phyloP scores from a whole-genome alignment of 2,113 vertebrate species.

The Microtus ochrogaster region DNA sequence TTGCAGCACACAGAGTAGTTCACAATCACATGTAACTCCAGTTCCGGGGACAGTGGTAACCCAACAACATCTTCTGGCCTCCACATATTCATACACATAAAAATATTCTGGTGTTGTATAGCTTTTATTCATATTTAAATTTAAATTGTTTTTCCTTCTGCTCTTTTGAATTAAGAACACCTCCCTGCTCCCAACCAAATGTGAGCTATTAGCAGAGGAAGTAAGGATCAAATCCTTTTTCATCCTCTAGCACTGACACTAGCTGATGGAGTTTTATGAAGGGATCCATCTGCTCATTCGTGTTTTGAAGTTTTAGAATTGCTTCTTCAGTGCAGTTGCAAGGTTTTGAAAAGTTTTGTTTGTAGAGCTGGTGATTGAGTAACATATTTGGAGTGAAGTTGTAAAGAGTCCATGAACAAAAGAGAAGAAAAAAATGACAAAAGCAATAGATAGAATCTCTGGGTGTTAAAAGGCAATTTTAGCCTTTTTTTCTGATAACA shows the following conservation, averaged over 20 bases:
- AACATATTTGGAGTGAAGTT: constrained; percentile 75
- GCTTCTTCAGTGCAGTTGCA: constrained; percentile 62
- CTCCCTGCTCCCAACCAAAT: not conserved
- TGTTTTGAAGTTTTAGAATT: constrained; percentile 77
- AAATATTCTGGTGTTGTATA: not conserved
- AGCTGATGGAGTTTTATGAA: constrained; percentile 53
- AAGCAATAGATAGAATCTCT: constrained; percentile 74
- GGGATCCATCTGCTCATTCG: constrained; percentile 60
- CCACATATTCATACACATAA: not conserved
- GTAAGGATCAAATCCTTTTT: constrained; percentile 55
- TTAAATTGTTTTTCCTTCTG: constrained; percentile 40
- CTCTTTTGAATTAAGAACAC: not conserved
- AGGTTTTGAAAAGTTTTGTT: constrained; percentile 77
- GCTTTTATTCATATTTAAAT: constrained; percentile 23
- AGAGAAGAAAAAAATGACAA: constrained; percentile 69
- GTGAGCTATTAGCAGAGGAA: constrained; percentile 40
- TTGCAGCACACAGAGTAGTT: not conserved
- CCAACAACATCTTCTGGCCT: not conserved
- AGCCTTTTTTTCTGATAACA: constrained; percentile 70
- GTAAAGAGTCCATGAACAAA: constrained; percentile 79
- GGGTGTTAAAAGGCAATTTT: constrained; percentile 78
- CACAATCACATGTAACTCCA: not conserved
- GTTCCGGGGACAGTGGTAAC: not conserved
- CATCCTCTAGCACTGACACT: constrained; percentile 6
- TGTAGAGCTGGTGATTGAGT: constrained; percentile 58